Base-by-base conservation (phyloP, 1,140 invertebrate genomes). In the Drosophila auraria region DNA sequence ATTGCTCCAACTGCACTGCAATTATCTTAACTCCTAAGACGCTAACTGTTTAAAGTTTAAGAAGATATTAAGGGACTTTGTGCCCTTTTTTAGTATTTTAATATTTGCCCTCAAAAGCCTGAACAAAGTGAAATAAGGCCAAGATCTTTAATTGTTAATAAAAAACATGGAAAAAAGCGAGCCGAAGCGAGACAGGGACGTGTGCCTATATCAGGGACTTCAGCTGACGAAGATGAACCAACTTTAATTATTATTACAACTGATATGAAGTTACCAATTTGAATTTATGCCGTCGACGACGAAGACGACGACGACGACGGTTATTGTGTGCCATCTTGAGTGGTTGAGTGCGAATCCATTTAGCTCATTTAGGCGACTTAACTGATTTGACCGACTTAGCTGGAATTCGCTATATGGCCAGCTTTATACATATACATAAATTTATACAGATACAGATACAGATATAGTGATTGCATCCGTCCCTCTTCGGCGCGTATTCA, bases 301-400 rank as follows among this genome's bases (percentile, higher is more conserved):
- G 33, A 56, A 33, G 33, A 20, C 54, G 14, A n/a, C 36, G 54
- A 25, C 36, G 53, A 23, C 17, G 33, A 56, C 54, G 33, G 63
- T 45, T 30, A 17, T 63, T 66, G 42, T 45, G 40, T 57, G 20
- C 57, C 63, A 62, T 62, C 58, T 61, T 62, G 54, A 56, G 14
- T 56, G 38, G 27, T n/a, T 65, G 57, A 62, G 57, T 65, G 63
- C 63, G 57, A 65, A 65, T 65, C 63, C 63, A 65, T 65, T 65
- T 65, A 45, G 57, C 63, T 65, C 27, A 65, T 61, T 65, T 62
- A 17, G 42, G 57, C 38, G 56, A 61, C 63, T 66, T 66, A 66
- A 66, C 58, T 66, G 63, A 66, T 66, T 71, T 71, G 68, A 71
- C 68, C 68, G 68, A 71, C 68, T 71, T 71, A 45, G 40, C 50